Evolutionary conservation across 1,140 invertebrate species (phyloP).

Genomic region (Megalopta genalis): DNA sequence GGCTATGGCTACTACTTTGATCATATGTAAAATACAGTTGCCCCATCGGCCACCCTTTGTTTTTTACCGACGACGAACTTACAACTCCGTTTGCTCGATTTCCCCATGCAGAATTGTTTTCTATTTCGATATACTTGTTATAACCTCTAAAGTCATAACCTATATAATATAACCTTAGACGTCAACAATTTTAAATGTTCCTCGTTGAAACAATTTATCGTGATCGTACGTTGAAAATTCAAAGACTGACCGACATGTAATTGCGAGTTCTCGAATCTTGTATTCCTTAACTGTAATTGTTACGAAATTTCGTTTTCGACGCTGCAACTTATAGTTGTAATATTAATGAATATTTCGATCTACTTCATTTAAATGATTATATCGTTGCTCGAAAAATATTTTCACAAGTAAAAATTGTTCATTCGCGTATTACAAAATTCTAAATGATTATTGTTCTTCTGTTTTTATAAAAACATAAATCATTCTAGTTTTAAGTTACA

Average conservation of each 20-base stretch:
- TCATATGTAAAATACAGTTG: constrained; percentile 58
- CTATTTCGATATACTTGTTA: constrained; percentile 23
- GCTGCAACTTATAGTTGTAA: not conserved
- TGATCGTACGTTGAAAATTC: not conserved
- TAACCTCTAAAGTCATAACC: constrained; percentile 71
- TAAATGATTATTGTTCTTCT: not conserved
- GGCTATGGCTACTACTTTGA: constrained; percentile 67
- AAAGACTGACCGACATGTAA: not conserved
- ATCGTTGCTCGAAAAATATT: not conserved
- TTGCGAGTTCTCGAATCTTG: not conserved
- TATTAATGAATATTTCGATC: constrained; percentile 18
- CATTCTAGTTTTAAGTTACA: not conserved
- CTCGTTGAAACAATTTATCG: constrained; percentile 14
- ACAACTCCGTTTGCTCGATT: constrained; percentile 3
- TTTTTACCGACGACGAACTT: constrained; percentile 31
- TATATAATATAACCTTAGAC: constrained; percentile 77
- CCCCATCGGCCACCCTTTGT: constrained; percentile 38
- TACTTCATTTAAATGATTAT: not conserved
- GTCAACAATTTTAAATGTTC: constrained; percentile 65
- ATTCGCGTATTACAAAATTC: not conserved
- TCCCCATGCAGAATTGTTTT: constrained; percentile 14
- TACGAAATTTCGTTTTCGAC: not conserved
- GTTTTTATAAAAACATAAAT: not conserved
- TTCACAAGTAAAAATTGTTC: not conserved
- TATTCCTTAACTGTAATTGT: not conserved